Evolutionary conservation across 2,113 vertebrate species (phyloP), one percentile per base, ranked within the genome.

Genomic region (Lagopus muta): DNA sequence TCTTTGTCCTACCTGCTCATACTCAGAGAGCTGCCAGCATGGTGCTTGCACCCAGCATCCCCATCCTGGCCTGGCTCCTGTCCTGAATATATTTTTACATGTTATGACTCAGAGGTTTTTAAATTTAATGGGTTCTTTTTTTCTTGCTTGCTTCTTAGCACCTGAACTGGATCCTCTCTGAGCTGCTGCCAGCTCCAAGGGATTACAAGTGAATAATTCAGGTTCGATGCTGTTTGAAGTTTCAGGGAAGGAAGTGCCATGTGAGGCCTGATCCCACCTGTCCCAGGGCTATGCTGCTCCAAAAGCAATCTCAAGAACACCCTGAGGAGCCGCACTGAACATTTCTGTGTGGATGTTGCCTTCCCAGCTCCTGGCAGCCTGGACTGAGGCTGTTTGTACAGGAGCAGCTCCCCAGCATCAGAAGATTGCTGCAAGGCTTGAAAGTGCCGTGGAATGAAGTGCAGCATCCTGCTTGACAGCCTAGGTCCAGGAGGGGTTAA

Each of bases 141-240:
- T 85, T 82, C 87, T 85, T 94, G 79, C 86, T 92, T 94, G 87
- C 84, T 95, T 76, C 96, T 94, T 87, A 84, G 96, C 97, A 97
- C 97, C 97, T 97, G 96, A 92, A 95, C 93, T 94, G 94, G 97
- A 97, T 76, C 69, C 96, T 94, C 92, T 94, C 92, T 82, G 93
- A 95, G 96, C 74, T 77, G 40, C 94, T 93, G 96, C 96, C 89
- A 81, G 92, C 95, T 96, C 78, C 65, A 73, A 54, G 94, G 96
- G 97, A 95, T 96, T 90, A 91, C 77, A 89, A 89, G 95, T 97
- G 96, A 97, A 97, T 98, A 97, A 97, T 98, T 97, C 91, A 97
- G 83, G 74, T 77, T 86, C 82, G 96, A 65, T 69, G 30, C 52
- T 89, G 40, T 98, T 97, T 97, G 97, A 98, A 97, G 97, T 96